Evolutionary conservation across 2,888 invertebrate genomes (phyloP), one percentile per base, ranked within the genome.

Genomic region (Lissocephala sabroskyi): DNA sequence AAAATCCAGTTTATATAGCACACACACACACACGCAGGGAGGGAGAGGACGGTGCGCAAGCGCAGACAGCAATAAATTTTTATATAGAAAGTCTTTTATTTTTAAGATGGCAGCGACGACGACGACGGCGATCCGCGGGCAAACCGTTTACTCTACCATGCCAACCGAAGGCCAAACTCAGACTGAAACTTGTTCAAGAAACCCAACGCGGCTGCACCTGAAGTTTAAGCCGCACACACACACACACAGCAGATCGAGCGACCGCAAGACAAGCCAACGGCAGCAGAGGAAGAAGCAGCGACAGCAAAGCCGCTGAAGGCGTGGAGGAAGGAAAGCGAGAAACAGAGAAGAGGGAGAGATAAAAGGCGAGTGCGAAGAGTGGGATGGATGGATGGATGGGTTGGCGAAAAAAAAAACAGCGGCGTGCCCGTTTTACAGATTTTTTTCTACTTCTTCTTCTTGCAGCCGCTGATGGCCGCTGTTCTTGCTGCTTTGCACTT

Each of bases 161-260:
- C 83, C 77, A 80, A 65, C 80, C 82, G 83, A 82, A 82, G 82
- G 83, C 83, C 83, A 82, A 82, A 81, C 83, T 83, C 81, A 79
- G 81, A 84, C 84, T 84, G 76, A 79, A 84, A 81, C 79, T 81
- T 62, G 82, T 80, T 79, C 66, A 64, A 76, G 79, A 79, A 75
- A 82, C 65, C 65, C 67, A 67, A 56, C 56, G 50, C 65, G 56
- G 45, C 71, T 77, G 71, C 71, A 71, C 71, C 71, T 77, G 77
- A 73, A 74, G 62, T 75, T 58, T 62, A 51, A 50, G 49, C 55
- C 49, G 53, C 60, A 59, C 65, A 35, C 40, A 49, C 48, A 28
- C 26, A 43, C 5, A 45, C 39, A 36, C 37, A 14, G 17, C 9
- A 16, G 36, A 36, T 18, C 36, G 37, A 37, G 9, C 37, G 64